Base-by-base conservation (phyloP, 2,888 invertebrate species). In the Melanchra persicariae region DNA sequence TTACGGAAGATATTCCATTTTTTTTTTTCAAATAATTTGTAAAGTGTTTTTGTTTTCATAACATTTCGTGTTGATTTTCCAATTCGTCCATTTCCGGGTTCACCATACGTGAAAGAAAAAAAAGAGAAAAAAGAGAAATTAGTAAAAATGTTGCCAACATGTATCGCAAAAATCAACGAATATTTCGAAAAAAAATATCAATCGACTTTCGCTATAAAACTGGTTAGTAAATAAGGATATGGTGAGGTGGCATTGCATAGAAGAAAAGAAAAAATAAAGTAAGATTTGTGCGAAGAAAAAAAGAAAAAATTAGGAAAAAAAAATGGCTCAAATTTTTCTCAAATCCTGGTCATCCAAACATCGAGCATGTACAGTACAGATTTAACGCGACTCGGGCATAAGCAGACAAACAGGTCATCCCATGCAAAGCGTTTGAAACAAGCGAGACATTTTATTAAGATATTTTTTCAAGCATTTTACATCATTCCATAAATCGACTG, bases 301-400 rank as follows among this genome's bases (percentile, higher is more conserved):
- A 82, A 79, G 77, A 68, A 76, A 85, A 85, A 84, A 74, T 72
- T 69, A 63, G 58, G 61, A 67, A 70, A 81, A 79, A 84, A 84
- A 85, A 81, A 85, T 82, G 82, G 82, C 83, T 84, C 78, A 72
- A 79, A 67, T 76, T 80, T 74, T 69, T 83, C 86, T 83, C 85
- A 79, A 74, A 68, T 84, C 92, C 94, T 94, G 94, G 93, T 88
- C 63, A 40, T 40, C 40, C 40, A 63, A 74, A 86, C 91, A 94
- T 95, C 95, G 95, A 96, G 95, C 90, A 88, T 95, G 95, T 96
- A 95, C 95, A 95, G 95, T 93, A 88, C 85, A 89, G 86, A 80
- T 85, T 88, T 82, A 79, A 77, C 60, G 66, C 79, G 69, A 61
- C 64, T 73, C 65, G 57, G 59, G 64, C 75, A 79, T 66, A 83